Conservation (phyloP, 2,888 invertebrate genomes). For the Tipula confusa region DNA sequence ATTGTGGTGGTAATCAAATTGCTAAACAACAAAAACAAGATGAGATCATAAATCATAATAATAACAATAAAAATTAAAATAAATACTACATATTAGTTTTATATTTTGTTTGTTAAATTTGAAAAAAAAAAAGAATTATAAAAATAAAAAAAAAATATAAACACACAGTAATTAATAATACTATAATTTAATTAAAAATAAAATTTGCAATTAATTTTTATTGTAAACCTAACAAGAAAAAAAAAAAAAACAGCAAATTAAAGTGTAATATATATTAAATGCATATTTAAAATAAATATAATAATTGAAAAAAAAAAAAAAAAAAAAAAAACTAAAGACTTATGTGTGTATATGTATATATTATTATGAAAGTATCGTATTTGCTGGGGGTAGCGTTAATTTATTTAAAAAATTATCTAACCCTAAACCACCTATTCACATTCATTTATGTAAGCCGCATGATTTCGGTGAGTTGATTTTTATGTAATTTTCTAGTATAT, state of each 20-base stretch:
- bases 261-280: constrained; percentile 13
- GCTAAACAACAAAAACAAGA: background rate
- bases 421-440: background rate
- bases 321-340: constrained; percentile 15
- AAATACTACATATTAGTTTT: background rate
- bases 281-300: constrained; percentile 20
- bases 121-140: background rate
- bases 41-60: constrained; percentile 12
- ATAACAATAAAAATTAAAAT: background rate
- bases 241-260: background rate
- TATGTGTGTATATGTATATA: background rate
- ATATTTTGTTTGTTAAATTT: constrained; percentile 8
- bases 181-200: constrained; percentile 4
- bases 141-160: background rate
- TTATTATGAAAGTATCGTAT: background rate
- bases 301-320: background rate
- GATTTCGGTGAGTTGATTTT: background rate
- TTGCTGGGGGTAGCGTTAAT: background rate
- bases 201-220: constrained; percentile 6
- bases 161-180: constrained; percentile 20
- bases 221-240: background rate
- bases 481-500: background rate
- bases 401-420: background rate
- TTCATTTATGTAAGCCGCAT: background rate
- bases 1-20: constrained; percentile 21